Evolutionary conservation across 2,888 invertebrate species (phyloP).

Genomic region (Lordiphosa fenestrarum): DNA sequence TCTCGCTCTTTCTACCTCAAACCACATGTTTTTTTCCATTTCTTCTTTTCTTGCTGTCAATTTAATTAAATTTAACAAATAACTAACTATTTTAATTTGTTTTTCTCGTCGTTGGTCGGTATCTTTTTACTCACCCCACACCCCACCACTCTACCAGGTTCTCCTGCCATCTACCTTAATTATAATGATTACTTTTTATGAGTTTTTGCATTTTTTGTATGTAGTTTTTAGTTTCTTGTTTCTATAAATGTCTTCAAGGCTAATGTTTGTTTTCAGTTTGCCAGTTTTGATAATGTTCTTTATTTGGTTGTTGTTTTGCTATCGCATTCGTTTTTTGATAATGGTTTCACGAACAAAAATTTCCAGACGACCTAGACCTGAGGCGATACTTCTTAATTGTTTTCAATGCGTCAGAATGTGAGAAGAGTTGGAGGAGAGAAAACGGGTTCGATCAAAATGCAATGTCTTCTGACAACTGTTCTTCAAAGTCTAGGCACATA

Average conservation of each 20-base stretch:
- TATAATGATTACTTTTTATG: constrained; percentile 45
- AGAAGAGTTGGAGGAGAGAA: no score
- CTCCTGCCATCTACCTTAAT: constrained; percentile 20
- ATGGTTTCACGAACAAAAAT: no score
- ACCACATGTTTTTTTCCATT: constrained; percentile 27
- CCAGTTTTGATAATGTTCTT: constrained; percentile 20
- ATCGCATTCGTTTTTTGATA: constrained; percentile 26
- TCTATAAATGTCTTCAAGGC: constrained; percentile 44
- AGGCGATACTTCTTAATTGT: no score
- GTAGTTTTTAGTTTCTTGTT: constrained; percentile 4
- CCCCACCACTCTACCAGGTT: no score
- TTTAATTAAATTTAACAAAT: constrained; percentile 30
- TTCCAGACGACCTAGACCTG: no score
- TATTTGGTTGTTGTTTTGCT: constrained; percentile 49
- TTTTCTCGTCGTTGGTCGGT: constrained; percentile 21
- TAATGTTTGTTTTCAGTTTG: constrained; percentile 25
- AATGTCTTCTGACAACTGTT: no score
- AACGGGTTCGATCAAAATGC: no score
- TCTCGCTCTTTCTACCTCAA: constrained; percentile 20
- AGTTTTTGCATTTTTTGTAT: constrained; percentile 24
- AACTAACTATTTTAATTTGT: constrained; percentile 26
- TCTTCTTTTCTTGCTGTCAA: constrained; percentile 20
- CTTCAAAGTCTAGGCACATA: no score
- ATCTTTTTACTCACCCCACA: background rate
- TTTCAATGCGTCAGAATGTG: no score